Conservation (phyloP, 2,888 invertebrate species). For the Hirtodrosophila trivittata region DNA sequence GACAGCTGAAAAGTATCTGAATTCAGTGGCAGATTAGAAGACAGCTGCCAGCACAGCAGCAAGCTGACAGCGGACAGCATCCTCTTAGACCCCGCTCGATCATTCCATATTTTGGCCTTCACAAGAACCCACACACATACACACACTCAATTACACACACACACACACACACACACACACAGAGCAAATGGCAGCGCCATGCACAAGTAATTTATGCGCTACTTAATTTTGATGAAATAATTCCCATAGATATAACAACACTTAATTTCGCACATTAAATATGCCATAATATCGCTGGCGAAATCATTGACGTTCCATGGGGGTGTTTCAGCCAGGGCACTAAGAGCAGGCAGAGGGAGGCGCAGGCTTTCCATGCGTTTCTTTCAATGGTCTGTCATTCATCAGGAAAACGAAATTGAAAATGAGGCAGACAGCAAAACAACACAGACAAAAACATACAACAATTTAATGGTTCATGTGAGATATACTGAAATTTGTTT, state of each 20-base stretch:
- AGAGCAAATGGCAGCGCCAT: conserved; percentile 36
- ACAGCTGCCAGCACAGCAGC: conserved; percentile 2
- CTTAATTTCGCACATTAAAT: conserved; percentile 78
- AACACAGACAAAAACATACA: conserved; percentile 24
- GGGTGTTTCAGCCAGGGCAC: conserved; percentile 2
- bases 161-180: conserved; percentile 10
- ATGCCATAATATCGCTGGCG: conserved; percentile 60
- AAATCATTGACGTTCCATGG: conserved; percentile 25
- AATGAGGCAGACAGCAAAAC: conserved; percentile 52
- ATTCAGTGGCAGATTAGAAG: conserved; percentile 18
- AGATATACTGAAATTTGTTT: conserved; percentile 38
- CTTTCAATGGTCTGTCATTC: conserved; percentile 72
- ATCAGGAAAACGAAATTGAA: conserved; percentile 63
- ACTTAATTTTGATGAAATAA: conserved; percentile 74
- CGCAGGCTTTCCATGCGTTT: conserved; percentile 12
- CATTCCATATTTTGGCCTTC: conserved; percentile 27
- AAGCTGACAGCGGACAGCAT: conserved; percentile 1
- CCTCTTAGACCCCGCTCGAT: conserved; percentile 17
- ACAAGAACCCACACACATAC: too few relatives aligned
- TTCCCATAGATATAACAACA: conserved; percentile 72
- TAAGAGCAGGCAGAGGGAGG: neutral
- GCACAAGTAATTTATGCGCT: conserved; percentile 70
- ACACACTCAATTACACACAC: conserved; percentile 15
- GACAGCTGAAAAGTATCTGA: conserved; percentile 26
- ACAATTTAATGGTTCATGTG: conserved; percentile 68